These are phyloP conservation scores for Ploceus nigricollis DNA, from an alignment of 2,113 vertebrate genomes.

Conservation along the genomic window DNA sequence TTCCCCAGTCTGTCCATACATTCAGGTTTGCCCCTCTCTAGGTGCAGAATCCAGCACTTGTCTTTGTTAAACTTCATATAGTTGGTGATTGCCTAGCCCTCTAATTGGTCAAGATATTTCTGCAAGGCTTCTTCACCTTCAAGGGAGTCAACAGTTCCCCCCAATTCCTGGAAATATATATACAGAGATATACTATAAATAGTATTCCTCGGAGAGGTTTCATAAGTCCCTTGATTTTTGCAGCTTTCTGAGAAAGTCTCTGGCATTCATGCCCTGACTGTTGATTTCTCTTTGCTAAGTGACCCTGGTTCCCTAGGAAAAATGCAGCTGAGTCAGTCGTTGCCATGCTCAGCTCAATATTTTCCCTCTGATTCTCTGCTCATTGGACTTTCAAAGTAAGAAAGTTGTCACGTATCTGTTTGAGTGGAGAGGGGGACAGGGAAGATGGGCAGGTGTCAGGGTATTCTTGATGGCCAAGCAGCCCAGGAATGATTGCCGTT, in stretches of 20 bases:
- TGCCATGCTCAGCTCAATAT: background rate
- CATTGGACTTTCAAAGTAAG: background rate
- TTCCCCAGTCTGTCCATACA: rapidly evolving
- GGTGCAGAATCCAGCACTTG: background rate
- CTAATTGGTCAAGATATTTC: background rate
- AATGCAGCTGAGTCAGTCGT: background rate
- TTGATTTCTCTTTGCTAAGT: background rate
- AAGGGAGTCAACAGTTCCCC: background rate
- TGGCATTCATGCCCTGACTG: background rate
- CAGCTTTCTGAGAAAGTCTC: background rate
- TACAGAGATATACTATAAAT: background rate
- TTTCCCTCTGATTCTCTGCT: background rate
- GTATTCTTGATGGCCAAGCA: background rate
- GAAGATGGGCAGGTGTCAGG: background rate
- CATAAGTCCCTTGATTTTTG: background rate
- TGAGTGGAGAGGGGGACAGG: background rate
- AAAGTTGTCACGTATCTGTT: background rate
- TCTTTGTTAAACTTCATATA: background rate
- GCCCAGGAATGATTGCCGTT: background rate
- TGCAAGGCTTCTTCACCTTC: background rate
- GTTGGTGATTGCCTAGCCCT: background rate
- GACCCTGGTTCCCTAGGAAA: background rate
- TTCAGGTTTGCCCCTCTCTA: background rate
- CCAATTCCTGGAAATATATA: background rate
- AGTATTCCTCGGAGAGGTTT: background rate